Conservation (phyloP, 2,797 vertebrate genomes). For the Setipinna tenuifilis region DNA sequence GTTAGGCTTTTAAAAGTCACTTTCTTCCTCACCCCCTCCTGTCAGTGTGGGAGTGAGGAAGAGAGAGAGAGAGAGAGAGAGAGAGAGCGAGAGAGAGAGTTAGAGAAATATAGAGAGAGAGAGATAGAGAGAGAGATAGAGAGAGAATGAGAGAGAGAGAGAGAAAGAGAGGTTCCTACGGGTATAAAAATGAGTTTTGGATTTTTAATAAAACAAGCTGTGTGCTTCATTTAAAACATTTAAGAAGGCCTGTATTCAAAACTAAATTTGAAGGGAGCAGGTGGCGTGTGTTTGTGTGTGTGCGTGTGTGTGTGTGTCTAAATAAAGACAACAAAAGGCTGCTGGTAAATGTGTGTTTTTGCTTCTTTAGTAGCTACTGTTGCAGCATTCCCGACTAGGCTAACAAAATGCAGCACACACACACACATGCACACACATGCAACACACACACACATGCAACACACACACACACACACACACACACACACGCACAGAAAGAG, state of each 20-base stretch:
- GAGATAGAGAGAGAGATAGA: background rate
- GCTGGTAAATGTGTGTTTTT: too few species aligned
- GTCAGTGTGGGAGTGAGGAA: background rate
- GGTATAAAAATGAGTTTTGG: background rate
- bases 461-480: background rate
- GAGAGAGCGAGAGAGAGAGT: background rate
- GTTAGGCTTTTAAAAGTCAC: constrained; percentile 14
- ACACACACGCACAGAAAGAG: background rate
- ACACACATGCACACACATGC: background rate
- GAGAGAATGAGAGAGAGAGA: background rate
- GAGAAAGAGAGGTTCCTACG: background rate
- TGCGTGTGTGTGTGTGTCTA: background rate
- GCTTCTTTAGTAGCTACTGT: too few species aligned
- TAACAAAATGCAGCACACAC: too few species aligned
- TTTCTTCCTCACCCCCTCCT: background rate
- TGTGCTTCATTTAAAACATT: background rate
- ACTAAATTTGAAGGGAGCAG: background rate
- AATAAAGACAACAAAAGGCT: background rate
- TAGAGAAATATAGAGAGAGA: background rate
- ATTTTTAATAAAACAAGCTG: background rate
- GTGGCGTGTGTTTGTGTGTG: background rate
- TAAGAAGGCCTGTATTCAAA: background rate
- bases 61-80: background rate
- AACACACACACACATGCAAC: background rate
- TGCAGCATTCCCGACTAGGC: too few species aligned